A percentile compares a stretch with the other conserved stretches of the same genome.
Conservation (phyloP, 2,888 invertebrate genomes). For the Ptilodon capucinus region DNA sequence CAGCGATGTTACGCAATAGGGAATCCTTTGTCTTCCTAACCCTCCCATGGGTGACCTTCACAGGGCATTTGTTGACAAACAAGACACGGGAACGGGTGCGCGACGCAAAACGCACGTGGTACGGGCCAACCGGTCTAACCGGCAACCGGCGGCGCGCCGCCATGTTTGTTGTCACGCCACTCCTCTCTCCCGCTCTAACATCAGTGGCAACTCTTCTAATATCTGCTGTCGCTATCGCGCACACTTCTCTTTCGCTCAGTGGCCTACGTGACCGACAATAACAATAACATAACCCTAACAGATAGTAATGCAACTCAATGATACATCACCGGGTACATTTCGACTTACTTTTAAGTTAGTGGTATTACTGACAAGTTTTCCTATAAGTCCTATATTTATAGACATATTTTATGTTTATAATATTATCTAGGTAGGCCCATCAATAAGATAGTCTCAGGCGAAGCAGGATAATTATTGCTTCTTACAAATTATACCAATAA, state of each 20-base stretch:
- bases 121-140: conserved; percentile 69
- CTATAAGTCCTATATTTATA: conserved; percentile 1
- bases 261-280: conserved; percentile 79
- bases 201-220: conserved; percentile 35
- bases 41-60: conserved; percentile 74
- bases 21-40: conserved; percentile 65
- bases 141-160: conserved; percentile 75
- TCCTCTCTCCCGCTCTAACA: conserved; percentile 53
- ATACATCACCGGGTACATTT: conserved; percentile 31
- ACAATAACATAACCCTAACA: conserved; percentile 69
- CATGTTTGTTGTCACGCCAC: conserved; percentile 81
- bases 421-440: no score
- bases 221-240: conserved; percentile 40
- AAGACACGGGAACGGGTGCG: conserved; percentile 65
- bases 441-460: no score
- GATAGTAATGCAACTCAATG: conserved; percentile 42
- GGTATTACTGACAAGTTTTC: conserved; percentile 29
- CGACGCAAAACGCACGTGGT: conserved; percentile 76
- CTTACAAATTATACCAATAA: no score
- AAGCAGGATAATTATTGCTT: no score
- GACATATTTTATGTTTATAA: no score
- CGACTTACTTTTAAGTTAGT: conserved; percentile 26
- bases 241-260: conserved; percentile 48
- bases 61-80: conserved; percentile 80
- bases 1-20: conserved; percentile 50